Conservation (phyloP, 2,113 vertebrate genomes). For the Brevimyrus niger region DNA sequence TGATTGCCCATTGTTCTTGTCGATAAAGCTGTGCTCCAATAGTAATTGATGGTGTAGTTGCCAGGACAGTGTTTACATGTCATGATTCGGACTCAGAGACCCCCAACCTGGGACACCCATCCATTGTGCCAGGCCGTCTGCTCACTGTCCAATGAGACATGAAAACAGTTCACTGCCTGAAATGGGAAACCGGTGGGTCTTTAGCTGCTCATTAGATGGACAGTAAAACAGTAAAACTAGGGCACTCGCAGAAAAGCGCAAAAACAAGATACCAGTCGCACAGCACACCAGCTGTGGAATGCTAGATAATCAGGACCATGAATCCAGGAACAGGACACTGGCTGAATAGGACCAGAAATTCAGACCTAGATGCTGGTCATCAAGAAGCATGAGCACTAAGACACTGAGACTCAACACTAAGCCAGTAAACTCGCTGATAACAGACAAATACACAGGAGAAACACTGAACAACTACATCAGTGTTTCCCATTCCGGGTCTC, state of each 20-base stretch:
- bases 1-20: neutral
- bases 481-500: neutral
- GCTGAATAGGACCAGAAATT: neutral
- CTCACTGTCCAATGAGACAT: neutral
- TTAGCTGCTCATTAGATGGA: neutral
- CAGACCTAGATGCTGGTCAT: neutral
- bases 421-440: neutral
- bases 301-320: neutral
- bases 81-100: neutral
- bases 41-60: neutral
- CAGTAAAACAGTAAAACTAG: neutral
- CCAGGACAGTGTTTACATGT: neutral
- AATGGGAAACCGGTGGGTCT: neutral
- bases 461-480: neutral
- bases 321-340: neutral
- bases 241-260: neutral
- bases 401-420: neutral
- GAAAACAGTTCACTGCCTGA: neutral
- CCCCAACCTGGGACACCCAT: neutral
- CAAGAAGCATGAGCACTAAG: neutral
- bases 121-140: neutral
- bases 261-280: neutral
- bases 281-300: neutral
- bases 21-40: neutral
- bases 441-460: neutral